Evolutionary conservation across 1,140 invertebrate genomes (phyloP).

Genomic region (Cotesia chilonis): DNA sequence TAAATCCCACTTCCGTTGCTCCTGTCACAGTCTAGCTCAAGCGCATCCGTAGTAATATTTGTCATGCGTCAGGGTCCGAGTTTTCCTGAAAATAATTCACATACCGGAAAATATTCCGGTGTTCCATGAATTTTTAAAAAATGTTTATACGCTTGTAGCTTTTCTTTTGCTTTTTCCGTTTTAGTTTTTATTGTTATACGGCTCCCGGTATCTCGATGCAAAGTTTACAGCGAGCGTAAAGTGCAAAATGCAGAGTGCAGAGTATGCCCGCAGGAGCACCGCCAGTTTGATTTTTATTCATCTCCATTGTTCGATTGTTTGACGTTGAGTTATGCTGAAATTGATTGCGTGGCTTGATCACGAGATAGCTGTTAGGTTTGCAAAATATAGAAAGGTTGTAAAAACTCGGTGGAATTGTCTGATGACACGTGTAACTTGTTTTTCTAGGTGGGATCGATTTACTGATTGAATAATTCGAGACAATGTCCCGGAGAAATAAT

Average conservation of each 20-base stretch:
- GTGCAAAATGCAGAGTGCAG: too few relatives aligned
- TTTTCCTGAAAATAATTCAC: constrained; percentile 32
- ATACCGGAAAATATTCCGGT: constrained; percentile 31
- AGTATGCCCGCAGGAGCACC: neutral
- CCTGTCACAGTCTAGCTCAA: constrained; percentile 30
- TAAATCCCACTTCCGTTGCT: constrained; percentile 34
- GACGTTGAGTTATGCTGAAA: neutral
- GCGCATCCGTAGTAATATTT: constrained; percentile 37
- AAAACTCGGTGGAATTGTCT: neutral
- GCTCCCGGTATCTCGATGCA: too few relatives aligned
- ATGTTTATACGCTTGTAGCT: neutral
- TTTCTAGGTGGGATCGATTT: neutral
- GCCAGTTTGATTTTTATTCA: constrained; percentile 19
- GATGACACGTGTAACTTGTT: neutral
- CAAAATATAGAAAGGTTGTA: neutral
- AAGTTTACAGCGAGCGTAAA: neutral
- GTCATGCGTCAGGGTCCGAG: constrained; percentile 30
- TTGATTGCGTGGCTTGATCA: constrained; percentile 13
- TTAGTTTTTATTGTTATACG: neutral
- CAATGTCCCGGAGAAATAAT: constrained; percentile 17
- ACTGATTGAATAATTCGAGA: too few relatives aligned
- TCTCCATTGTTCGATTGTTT: constrained; percentile 21
- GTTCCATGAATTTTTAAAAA: constrained; percentile 35
- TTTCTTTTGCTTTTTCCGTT: constrained; percentile 2
- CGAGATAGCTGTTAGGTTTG: neutral